These are phyloP conservation scores for Lontra canadensis DNA, from an alignment of 2,113 vertebrate species.

Conservation along the genomic window DNA sequence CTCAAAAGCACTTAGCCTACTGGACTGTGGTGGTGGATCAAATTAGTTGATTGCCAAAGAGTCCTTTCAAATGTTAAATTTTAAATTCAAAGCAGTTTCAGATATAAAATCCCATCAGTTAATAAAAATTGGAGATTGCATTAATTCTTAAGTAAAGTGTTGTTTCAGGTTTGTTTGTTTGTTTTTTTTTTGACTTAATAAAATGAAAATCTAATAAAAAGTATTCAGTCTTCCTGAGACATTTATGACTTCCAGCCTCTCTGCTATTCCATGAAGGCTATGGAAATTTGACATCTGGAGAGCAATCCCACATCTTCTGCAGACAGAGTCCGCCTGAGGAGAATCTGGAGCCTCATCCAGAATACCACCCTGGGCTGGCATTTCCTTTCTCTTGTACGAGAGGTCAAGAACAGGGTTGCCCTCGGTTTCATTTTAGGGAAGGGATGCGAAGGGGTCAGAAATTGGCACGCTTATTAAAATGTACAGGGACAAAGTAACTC, in stretches of 20 bases:
- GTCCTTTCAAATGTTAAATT: not conserved
- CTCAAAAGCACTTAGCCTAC: not conserved
- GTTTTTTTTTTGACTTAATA: not conserved
- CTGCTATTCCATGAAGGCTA: not conserved
- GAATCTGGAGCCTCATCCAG: not conserved
- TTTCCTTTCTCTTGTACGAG: not conserved
- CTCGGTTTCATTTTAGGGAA: not conserved
- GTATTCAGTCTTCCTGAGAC: not conserved
- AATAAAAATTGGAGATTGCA: not conserved
- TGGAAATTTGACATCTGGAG: not conserved
- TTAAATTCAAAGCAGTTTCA: slow-evolving; percentile 17
- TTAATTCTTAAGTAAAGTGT: not conserved
- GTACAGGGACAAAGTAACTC: not conserved
- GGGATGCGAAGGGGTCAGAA: not conserved
- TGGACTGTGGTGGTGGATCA: not conserved
- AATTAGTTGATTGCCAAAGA: not conserved
- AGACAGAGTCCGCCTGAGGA: not conserved
- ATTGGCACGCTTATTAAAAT: not conserved
- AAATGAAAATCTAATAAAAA: not conserved
- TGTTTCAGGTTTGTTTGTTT: not conserved
- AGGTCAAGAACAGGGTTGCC: not conserved
- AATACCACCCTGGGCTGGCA: not conserved
- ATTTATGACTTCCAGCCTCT: not conserved
- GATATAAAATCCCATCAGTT: not conserved
- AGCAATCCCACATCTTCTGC: not conserved